Base-by-base conservation (phyloP, 2,797 vertebrate species). In the Gorsachius magnificus region DNA sequence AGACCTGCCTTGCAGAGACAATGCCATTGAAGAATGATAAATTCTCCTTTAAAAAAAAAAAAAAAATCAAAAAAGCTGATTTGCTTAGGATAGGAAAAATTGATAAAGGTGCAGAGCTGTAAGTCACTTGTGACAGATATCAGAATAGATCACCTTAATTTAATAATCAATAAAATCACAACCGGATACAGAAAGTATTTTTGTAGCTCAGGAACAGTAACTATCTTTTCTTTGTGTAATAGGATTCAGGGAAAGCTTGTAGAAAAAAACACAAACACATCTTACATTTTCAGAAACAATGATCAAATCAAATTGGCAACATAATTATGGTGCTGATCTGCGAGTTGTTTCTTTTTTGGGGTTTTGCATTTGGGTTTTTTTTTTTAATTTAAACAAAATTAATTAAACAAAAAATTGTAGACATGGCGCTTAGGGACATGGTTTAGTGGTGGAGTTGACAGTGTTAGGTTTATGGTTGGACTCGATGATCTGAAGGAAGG, bases 91-190 rank as follows among this genome's bases (percentile, higher is more conserved):
- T 69, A 33, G 45, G 41, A 87, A 83, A 75, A 93, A 75, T 2
- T 82, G 28, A 88, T 83, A 83, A 69, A 91, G 9, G 17, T 68
- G 31, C 4, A 57, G 28, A 50, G 5, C 25, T 91, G 63, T 79
- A 70, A 93, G 38, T 82, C 56, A 82, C 13, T 64, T 90, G 51
- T 84, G 48, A 69, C n/a, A 90, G 33, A 79, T 41, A 81, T 70
- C 24, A 83, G 46, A 70, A 84, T 10, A 69, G 28, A 89, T 88
- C 28, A 51, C 25, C 18, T 63, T 90, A 57, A 81, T 89, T 88
- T 93, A 84, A 76, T 94, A 79, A 86, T 90, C 76, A 95, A n/a
- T 86, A 95, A 65, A 95, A 38, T 35, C 26, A 65, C 20, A 83
- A 28, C 56, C 70, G 25, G 80, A 88, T 36, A 28, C 53, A 93